Evolutionary conservation across 2,888 invertebrate genomes (phyloP), one percentile per base, ranked within the genome.

Genomic region (Lochmaea crataegi): DNA sequence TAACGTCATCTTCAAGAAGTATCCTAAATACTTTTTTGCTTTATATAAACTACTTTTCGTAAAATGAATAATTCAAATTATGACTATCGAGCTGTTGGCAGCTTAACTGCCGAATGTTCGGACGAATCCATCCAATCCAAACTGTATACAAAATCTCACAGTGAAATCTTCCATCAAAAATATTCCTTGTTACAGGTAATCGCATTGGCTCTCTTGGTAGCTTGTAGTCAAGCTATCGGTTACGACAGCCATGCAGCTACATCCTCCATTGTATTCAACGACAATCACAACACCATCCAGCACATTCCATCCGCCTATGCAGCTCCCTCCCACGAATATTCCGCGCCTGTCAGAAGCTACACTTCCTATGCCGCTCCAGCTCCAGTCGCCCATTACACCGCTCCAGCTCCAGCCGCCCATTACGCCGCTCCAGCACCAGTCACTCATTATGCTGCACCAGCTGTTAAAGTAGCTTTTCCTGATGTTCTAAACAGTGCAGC

Each of bases 191-290:
- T 79, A 42, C 67, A 81, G 87, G 75, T 85, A 72, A 70, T 86
- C 66, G 79, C 83, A 69, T 45, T 86, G 60, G 74, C 84, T 80
- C 84, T 84, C 71, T 75, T 85, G 74, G 86, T 73, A 82, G 87
- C 76, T 79, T 86, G 88, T 60, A 85, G 87, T 41, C 87, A 69
- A 64, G 89, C 88, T 82, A 76, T 77, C 56, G 74, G 70, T 16
- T 76, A 78, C 12, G 77, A 77, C 42, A 75, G 77, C n/a, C 77
- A 80, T 48, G 77, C 48, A 12, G 75, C 81, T 48, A 78, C 79
- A 2, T 81, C 81, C 4, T 79, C 77, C 58, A 72, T 76, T 32
- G 75, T 77, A 18, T 77, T 82, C 72, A 81, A 81, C 38, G 74
- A 81, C 64, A 79, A 81, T 71, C 81, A 81, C 73, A 79, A 79